Evolutionary conservation across 1,140 invertebrate species (phyloP), one percentile per base, ranked within the genome.

Genomic region (Chlorops oryzae): DNA sequence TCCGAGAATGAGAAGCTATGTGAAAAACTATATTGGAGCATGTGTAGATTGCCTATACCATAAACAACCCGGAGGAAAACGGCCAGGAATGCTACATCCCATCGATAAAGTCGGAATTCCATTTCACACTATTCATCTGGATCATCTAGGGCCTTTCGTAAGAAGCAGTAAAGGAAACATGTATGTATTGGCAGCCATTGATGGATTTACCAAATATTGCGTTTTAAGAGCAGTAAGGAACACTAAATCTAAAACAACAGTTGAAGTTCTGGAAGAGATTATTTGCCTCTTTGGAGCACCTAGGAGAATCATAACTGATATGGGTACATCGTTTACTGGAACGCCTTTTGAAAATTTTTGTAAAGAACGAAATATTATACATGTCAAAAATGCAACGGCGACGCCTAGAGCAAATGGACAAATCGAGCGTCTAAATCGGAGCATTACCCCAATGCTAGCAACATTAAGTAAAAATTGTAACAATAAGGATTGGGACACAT

Each of bases 201-300:
- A 46, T 21, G 10, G 7, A 4, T 46, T 46, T 46, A 46, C 44
- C 2, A 46, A 60, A 47, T 65, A 58, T 51, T 34, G 52, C 1
- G 50, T 50, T 41, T 28, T 67, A 2, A 53, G 52, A 38, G 45
- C 57, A 2, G 49, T 57, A 23, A 58, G 55, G 35, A 52, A 52
- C 1, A 60, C 58, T 3, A 61, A 47, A 1, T 38, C 60, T 0
- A 28, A 44, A 7, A 15, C 13, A 39, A 56, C 2, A 51, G 49
- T 2, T 32, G 47, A 13, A 55, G 49, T 24, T 63, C 63, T 51
- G 13, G 43, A 13, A 40, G 57, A 2, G 55, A 59, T 35, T 58
- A 56, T 44, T 7, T 12, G 15, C 5, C 18, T 3, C 24, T 58
- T 55, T 27, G 56, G 59, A 15, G 54, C 39, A 3, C 56, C 56